Evolutionary conservation across 2,797 vertebrate species (phyloP).

Genomic region (Percopsis omiscomaycus): DNA sequence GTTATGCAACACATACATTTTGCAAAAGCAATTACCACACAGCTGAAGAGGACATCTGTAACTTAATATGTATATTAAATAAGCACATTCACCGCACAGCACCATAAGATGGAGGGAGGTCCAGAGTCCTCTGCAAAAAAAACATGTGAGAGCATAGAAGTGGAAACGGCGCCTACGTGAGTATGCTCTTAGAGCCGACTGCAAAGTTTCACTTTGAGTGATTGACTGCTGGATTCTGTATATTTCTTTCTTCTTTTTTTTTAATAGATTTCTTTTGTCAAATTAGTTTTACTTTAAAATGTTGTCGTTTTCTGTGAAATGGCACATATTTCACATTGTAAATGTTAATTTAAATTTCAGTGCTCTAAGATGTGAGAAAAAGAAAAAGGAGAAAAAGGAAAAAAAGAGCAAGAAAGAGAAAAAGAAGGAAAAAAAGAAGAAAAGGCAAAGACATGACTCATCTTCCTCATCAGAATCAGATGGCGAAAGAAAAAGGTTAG

Average conservation of each 20-base stretch:
- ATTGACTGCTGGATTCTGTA: too few relatives aligned
- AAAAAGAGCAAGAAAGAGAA: conserved; percentile 87
- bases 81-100: conserved; percentile 60
- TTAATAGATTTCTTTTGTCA: too few relatives aligned
- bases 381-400: conserved; percentile 86
- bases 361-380: conserved; percentile 71
- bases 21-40: not conserved
- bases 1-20: not conserved
- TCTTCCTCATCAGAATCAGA: conserved; percentile 64
- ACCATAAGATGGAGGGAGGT: conserved; percentile 67
- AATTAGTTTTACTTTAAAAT: too few relatives aligned
- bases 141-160: conserved; percentile 40
- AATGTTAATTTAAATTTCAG: not conserved
- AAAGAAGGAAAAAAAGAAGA: conserved; percentile 81
- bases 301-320: too few relatives aligned
- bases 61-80: conserved; percentile 7
- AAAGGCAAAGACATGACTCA: conserved; percentile 64
- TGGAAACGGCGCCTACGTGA: conserved; percentile 59
- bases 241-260: too few relatives aligned
- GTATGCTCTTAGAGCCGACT: not conserved
- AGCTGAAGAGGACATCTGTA: not conserved
- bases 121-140: conserved; percentile 48
- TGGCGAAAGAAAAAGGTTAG: conserved; percentile 70
- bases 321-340: too few relatives aligned
- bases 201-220: not conserved